These are phyloP conservation scores for Rotaria socialis DNA, from an alignment of 2,888 invertebrate species.

Conservation along the genomic window DNA sequence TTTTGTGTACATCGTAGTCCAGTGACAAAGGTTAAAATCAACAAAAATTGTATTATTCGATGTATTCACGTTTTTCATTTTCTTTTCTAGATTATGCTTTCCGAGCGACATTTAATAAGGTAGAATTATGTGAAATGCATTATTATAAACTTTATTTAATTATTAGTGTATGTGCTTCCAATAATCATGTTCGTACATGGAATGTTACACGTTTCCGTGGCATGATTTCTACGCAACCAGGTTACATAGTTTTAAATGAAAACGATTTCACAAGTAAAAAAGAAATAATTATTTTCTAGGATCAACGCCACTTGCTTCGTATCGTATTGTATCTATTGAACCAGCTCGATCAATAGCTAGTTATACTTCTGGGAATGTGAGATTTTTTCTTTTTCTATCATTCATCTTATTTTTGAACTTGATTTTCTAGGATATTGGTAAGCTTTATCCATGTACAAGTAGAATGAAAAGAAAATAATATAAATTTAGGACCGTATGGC, in stretches of 20 bases:
- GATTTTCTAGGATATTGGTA: constrained; percentile 3
- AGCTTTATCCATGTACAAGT: not conserved
- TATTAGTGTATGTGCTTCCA: constrained; percentile 75
- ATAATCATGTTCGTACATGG: constrained; percentile 96
- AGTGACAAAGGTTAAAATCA: constrained; percentile 79
- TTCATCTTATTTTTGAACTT: not conserved
- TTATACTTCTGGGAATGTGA: constrained; percentile 60
- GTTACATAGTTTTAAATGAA: not conserved
- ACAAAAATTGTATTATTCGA: constrained; percentile 84
- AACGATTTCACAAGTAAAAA: not conserved
- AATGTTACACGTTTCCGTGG: constrained; percentile 90
- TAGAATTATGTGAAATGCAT: not conserved
- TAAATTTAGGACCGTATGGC: constrained; percentile 75
- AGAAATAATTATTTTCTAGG: constrained; percentile 56
- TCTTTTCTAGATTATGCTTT: constrained; percentile 49
- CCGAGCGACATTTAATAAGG: constrained; percentile 50
- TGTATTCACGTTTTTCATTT: constrained; percentile 37
- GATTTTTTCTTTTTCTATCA: not conserved
- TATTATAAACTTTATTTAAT: constrained; percentile 10
- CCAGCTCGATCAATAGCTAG: constrained; percentile 61
- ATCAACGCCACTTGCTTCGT: constrained; percentile 90
- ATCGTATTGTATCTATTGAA: constrained; percentile 83
- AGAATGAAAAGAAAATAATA: not conserved
- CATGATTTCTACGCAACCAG: constrained; percentile 97
- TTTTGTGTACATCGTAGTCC: constrained; percentile 94